A percentile compares a stretch with the other conserved stretches of the same genome.
These are phyloP conservation scores for Nasonia oneida DNA, from an alignment of 2,888 invertebrate species.

Conservation along the genomic window DNA sequence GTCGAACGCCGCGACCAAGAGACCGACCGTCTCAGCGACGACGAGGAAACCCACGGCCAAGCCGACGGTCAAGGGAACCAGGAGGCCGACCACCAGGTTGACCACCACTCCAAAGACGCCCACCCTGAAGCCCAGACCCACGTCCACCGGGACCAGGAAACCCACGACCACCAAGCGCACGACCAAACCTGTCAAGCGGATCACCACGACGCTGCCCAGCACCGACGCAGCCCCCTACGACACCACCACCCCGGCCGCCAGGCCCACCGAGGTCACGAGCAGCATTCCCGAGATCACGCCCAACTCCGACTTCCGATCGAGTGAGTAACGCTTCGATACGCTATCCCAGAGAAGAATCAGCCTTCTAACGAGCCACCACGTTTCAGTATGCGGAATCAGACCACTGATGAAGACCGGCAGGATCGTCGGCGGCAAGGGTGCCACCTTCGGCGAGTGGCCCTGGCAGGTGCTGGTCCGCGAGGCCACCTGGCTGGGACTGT, in stretches of 20 bases:
- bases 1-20: conserved; percentile 64
- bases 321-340: conserved; percentile 64
- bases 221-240: conserved; percentile 49
- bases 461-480: conserved; percentile 96
- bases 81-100: conserved; percentile 77
- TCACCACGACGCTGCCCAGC: conserved; percentile 67
- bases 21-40: conserved; percentile 74
- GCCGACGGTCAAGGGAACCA: conserved; percentile 68
- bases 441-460: conserved; percentile 93
- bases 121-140: conserved; percentile 66
- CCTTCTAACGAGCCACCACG: neutral
- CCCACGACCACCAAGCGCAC: conserved; percentile 70
- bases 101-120: conserved; percentile 72
- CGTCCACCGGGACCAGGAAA: conserved; percentile 69
- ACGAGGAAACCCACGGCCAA: conserved; percentile 72
- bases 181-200: conserved; percentile 78
- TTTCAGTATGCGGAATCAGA: conserved; percentile 91
- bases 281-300: conserved; percentile 58
- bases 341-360: neutral
- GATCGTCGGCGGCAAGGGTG: conserved; percentile 94
- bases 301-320: conserved; percentile 70
- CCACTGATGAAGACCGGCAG: conserved; percentile 89
- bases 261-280: conserved; percentile 24
- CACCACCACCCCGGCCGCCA: conserved; percentile 66
- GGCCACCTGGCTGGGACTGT: conserved; percentile 95